A percentile compares a stretch with the other conserved stretches of the same genome.
phyloP scores from a whole-genome alignment of 2,888 invertebrate species.

The Apoderus coryli region DNA sequence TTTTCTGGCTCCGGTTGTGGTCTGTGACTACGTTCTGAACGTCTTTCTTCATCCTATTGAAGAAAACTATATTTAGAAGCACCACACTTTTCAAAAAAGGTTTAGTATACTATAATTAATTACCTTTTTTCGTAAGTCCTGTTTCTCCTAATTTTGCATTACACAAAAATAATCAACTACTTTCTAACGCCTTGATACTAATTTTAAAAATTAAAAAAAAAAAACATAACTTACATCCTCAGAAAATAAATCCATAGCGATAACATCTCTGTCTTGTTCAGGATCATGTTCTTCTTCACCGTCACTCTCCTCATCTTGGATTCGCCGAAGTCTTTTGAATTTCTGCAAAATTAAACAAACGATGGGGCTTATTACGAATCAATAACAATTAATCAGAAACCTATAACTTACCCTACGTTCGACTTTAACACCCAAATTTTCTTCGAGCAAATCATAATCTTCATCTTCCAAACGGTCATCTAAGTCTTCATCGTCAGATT shows the following conservation, averaged over 20 bases:
- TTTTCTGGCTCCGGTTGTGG: conserved; percentile 46
- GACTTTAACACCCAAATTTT: conserved; percentile 93
- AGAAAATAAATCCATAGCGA: conserved; percentile 80
- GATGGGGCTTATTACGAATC: too few species aligned
- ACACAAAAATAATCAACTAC: too few species aligned
- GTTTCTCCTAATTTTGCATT: too few species aligned
- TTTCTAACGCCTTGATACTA: too few species aligned
- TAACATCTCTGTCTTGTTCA: conserved; percentile 70
- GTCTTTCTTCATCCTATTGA: conserved; percentile 61
- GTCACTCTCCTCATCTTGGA: conserved; percentile 86
- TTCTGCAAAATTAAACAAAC: conserved; percentile 43
- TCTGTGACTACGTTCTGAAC: conserved; percentile 54
- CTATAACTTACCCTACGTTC: conserved; percentile 66
- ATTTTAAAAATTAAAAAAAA: too few species aligned
- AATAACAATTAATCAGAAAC: too few species aligned
- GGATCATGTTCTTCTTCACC: conserved; percentile 69
- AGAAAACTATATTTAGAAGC: conserved; percentile 5
- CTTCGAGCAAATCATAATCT: conserved; percentile 94
- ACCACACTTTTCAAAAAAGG: too few species aligned
- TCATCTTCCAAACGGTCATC: conserved; percentile 94
- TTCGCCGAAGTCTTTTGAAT: conserved; percentile 69
- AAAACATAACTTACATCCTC: conserved; percentile 75
- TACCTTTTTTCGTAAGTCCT: too few species aligned
- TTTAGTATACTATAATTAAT: too few species aligned
- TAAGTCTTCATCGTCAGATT: conserved; percentile 73